Evolutionary conservation across 2,797 vertebrate genomes (phyloP).

Genomic region (Ctenopoma multispine): DNA sequence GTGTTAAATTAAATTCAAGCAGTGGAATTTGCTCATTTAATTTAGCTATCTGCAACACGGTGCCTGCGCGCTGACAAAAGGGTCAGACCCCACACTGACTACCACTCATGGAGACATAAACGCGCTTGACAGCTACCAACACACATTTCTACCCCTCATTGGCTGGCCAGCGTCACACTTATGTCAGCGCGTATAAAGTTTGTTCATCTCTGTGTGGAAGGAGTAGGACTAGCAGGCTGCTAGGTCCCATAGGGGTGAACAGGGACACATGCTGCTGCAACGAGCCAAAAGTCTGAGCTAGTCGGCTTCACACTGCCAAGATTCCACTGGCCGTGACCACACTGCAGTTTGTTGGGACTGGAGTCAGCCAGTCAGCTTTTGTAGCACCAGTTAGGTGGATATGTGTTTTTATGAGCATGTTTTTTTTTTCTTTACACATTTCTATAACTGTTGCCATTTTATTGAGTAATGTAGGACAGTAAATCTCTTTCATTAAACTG

Average conservation of each 20-base stretch:
- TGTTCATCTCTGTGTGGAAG: conserved; percentile 45
- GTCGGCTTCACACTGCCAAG: conserved; percentile 54
- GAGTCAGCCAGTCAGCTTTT: conserved; percentile 25
- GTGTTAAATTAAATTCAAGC: conserved; percentile 15
- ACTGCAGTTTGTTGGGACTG: conserved; percentile 23
- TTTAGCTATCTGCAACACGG: conserved; percentile 16
- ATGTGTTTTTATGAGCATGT: background rate
- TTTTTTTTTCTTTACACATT: background rate
- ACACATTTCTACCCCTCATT: conserved; percentile 6
- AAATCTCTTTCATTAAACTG: too few species aligned
- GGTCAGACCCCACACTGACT: conserved; percentile 32
- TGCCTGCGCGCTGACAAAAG: background rate
- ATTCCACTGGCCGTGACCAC: conserved; percentile 61
- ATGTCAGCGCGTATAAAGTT: conserved; percentile 13
- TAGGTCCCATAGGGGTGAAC: conserved; percentile 61
- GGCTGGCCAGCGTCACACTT: conserved; percentile 17
- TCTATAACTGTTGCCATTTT: too few species aligned
- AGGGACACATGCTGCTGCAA: conserved; percentile 55
- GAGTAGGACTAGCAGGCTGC: conserved; percentile 38
- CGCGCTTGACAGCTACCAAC: conserved; percentile 3
- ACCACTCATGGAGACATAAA: conserved; percentile 12
- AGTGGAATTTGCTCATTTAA: conserved; percentile 19
- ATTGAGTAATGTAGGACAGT: too few species aligned
- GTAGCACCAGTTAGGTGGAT: conserved; percentile 3
- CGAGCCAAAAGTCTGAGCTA: conserved; percentile 61